Percentiles rank a stretch among this genome's conserved stretches.
These are phyloP conservation scores for Eristalis intricaria DNA, from an alignment of 2,888 invertebrate species.

Conservation along the genomic window DNA sequence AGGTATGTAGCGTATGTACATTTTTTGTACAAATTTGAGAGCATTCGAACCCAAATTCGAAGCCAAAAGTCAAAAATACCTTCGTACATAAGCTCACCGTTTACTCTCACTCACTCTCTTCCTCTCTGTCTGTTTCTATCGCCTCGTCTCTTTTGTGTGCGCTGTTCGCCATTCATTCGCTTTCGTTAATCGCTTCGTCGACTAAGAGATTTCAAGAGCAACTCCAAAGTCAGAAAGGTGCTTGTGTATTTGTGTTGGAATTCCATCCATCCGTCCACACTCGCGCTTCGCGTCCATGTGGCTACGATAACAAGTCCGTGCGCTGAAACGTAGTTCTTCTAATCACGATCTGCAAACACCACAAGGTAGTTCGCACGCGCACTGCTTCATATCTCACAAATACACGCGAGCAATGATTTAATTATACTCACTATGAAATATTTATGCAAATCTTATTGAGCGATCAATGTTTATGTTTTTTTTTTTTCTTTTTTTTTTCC, in stretches of 20 bases:
- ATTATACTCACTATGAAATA: conserved; percentile 50
- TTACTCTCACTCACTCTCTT: neutral
- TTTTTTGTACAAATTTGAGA: neutral
- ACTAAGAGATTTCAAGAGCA: neutral
- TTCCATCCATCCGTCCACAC: neutral
- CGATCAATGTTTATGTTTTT: conserved; percentile 53
- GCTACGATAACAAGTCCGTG: neutral
- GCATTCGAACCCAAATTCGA: neutral
- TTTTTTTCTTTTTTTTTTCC: conserved; percentile 22
- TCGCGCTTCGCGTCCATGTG: neutral
- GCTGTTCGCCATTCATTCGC: neutral
- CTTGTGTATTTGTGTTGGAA: neutral
- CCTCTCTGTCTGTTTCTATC: neutral
- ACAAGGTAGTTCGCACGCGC: neutral
- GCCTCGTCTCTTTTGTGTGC: neutral
- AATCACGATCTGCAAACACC: conserved; percentile 1
- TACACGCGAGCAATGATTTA: neutral
- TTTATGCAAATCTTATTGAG: conserved; percentile 55
- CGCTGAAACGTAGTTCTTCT: neutral
- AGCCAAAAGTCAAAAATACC: neutral
- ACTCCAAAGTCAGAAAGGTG: neutral
- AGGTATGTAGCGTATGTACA: neutral
- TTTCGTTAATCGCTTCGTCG: neutral
- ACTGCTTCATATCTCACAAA: neutral
- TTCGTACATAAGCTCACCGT: neutral